These are phyloP conservation scores for Acropora tenuis DNA, from an alignment of 64 coral and sea anemone species.

Conservation along the genomic window DNA sequence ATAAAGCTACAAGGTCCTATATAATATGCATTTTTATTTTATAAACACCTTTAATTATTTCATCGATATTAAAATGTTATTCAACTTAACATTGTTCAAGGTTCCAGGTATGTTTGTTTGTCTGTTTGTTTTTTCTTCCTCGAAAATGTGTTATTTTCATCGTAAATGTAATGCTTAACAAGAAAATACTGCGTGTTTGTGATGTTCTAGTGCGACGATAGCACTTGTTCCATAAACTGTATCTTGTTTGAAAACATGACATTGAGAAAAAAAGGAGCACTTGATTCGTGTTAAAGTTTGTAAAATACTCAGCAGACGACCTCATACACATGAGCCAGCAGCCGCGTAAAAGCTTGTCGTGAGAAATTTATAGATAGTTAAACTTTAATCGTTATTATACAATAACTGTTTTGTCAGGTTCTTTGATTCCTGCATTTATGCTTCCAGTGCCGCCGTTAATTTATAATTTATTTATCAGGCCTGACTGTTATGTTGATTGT, in stretches of 20 bases:
- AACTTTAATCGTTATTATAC: slow-evolving; percentile 8
- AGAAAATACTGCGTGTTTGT: background rate
- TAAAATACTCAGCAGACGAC: too few relatives aligned
- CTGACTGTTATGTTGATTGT: slow-evolving; percentile 21
- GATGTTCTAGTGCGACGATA: too few relatives aligned
- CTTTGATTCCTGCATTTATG: background rate
- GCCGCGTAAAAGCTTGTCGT: slow-evolving; percentile 1
- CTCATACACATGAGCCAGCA: too few relatives aligned
- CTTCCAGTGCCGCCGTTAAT: slow-evolving; percentile 7
- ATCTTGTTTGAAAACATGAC: background rate
- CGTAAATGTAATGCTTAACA: background rate
- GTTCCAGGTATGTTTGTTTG: background rate
- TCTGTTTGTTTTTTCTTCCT: background rate
- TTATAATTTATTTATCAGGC: slow-evolving; percentile 20
- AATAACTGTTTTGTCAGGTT: slow-evolving; percentile 30
- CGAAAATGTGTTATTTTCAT: background rate
- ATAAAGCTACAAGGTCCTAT: background rate
- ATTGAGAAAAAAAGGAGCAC: background rate
- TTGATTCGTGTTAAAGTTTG: background rate
- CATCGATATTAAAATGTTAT: background rate
- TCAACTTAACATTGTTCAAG: background rate
- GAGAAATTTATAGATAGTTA: slow-evolving; percentile 8
- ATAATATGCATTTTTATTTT: background rate
- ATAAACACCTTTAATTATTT: background rate
- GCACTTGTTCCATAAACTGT: too few relatives aligned